Base-by-base conservation (phyloP, 2,113 vertebrate genomes). In the Python bivittatus region DNA sequence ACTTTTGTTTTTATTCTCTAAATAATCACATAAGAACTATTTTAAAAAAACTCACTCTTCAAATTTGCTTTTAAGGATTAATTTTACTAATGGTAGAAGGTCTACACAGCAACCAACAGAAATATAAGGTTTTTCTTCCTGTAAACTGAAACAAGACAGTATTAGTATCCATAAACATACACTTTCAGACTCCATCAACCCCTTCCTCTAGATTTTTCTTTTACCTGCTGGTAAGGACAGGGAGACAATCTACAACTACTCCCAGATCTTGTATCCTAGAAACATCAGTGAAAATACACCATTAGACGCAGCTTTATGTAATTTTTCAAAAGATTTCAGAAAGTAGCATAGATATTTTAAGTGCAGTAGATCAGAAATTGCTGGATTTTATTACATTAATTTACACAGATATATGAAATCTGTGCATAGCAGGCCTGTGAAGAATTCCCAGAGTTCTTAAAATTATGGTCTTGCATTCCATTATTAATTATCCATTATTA, bases 21-120 rank as follows among this genome's bases (percentile, higher is more conserved):
- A 88, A 84, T 52, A 25, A 84, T 84, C 29, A 84, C 1, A 29
- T 54, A 29, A 84, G 20, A 60, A 48, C 23, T 20, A 33, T 64
- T 38, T 2, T 22, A 22, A 20, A 79, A 87, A 64, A 64, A 98
- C 99, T 98, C 97, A 99, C 99, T 99, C 98, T 98, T 99, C 99
- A 61, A 98, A 99, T 93, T 97, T 98, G 97, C 97, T 98, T 96
- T 96, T 97, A 96, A 99, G 98, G 79, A 99, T 96, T 64, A 97
- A 98, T 93, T 97, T 98, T 91, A 99, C 98, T 94, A 99, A 97
- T 93, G 99, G 98, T 91, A 99, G 97, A 89, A 99, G 98, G 96
- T 99, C 99, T 92, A 99, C 98, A 96, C 99, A 99, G 96, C 98
- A 98, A 96, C 99, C 99, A 94, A 98, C 97, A 88, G 98, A 98